Evolutionary conservation across 2,888 invertebrate species (phyloP), one percentile per base, ranked within the genome.

Genomic region (Heliconius sara): DNA sequence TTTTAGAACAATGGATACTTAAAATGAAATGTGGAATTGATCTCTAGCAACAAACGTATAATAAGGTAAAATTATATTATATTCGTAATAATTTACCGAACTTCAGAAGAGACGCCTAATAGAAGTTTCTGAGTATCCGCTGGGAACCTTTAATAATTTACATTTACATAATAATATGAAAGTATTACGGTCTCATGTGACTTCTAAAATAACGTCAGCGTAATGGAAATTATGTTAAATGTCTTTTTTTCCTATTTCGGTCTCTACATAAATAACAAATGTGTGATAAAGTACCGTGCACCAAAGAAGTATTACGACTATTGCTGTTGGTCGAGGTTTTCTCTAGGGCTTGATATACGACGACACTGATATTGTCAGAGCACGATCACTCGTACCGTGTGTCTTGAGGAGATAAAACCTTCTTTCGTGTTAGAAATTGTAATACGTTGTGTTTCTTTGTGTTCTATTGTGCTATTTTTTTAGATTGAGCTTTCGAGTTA

Each of bases 311-410:
- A 75, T 76, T 70, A 81, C 66, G 65, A 77, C 19, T 60, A 60
- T 79, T 72, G 74, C 67, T 70, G 70, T 65, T 77, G 71, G 70
- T 81, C 72, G 63, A 74, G 67, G 68, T 63, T 81, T 76, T 77
- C 81, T 70, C 65, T 27, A 68, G 63, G 74, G 77, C 63, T 70
- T 76, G 80, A 79, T 77, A 77, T 81, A 74, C 79, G 76, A 80
- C 65, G 39, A 47, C 47, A 30, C 22, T 65, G 43, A 65, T 27
- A 47, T 66, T 27, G 63, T 63, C 52, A 39, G 9, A 75, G 25
- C 39, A 47, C 75, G 47, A 43, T 27, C 47, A 47, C 22, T 73
- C 30, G 25, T 43, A 47, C 6, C 47, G 39, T 70, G 60, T 3
- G 39, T 34, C 70, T 70, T 13, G 39, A 39, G 7, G 5, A 60